These are phyloP conservation scores for Eptatretus burgeri DNA, from an alignment of 2,113 vertebrate genomes.

Conservation along the genomic window DNA sequence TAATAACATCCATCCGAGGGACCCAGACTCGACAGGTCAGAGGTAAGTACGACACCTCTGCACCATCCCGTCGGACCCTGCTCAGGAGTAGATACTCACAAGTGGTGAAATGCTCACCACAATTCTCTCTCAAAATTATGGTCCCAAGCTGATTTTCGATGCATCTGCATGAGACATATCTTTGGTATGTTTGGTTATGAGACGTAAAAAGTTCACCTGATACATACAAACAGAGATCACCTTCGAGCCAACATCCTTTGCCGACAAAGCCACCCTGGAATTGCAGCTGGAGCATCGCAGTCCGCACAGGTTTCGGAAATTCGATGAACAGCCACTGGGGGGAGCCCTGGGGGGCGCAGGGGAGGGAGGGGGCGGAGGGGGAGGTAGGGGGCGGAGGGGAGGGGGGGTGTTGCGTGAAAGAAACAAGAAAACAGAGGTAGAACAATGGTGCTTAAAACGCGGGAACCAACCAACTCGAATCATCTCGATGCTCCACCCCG, in stretches of 20 bases:
- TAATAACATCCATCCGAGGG: too few relatives aligned
- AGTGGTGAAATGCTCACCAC: too few relatives aligned
- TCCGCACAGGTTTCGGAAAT: slow-evolving; percentile 30
- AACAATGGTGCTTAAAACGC: not conserved
- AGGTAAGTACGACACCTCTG: too few relatives aligned
- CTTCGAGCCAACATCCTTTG: slow-evolving; percentile 34
- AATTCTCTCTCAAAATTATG: too few relatives aligned
- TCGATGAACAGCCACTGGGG: slow-evolving; percentile 53
- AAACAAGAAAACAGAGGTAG: not conserved
- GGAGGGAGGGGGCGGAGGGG: not conserved
- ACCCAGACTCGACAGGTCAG: too few relatives aligned
- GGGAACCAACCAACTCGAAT: not conserved
- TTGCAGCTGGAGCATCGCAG: slow-evolving; percentile 37
- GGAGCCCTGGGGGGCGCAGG: slow-evolving; percentile 25
- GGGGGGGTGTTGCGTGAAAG: not conserved
- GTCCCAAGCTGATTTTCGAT: too few relatives aligned
- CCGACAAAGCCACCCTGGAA: slow-evolving; percentile 85
- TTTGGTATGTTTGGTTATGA: not conserved
- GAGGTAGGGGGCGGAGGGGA: not conserved
- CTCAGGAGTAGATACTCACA: too few relatives aligned
- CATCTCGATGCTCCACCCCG: not conserved
- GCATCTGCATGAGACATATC: not conserved
- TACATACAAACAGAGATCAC: slow-evolving; percentile 15
- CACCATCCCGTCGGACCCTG: too few relatives aligned
- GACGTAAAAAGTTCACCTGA: not conserved